Conservation (phyloP, 2,797 vertebrate species). For the Neosilurus mollespiculum region DNA sequence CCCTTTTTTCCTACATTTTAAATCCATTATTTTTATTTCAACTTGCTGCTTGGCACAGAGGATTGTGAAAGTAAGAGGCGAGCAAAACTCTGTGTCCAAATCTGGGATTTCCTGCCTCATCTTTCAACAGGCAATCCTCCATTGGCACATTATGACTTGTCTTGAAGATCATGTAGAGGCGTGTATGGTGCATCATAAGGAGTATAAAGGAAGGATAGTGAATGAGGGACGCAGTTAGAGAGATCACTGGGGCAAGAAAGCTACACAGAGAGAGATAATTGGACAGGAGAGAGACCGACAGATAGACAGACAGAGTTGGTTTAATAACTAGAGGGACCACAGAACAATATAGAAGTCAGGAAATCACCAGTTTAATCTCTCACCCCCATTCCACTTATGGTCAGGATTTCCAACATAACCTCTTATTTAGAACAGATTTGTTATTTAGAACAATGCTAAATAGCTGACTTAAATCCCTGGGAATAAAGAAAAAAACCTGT, state of each 20-base stretch:
- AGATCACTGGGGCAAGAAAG: background rate
- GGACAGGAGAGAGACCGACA: background rate
- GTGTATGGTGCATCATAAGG: slow-evolving; percentile 21
- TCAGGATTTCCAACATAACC: background rate
- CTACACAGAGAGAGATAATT: background rate
- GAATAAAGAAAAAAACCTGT: no score
- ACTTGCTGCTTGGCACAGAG: no score
- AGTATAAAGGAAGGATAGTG: slow-evolving; percentile 10
- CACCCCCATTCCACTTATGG: background rate
- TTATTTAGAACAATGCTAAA: no score
- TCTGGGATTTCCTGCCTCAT: slow-evolving; percentile 23
- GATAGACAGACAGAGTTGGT: background rate
- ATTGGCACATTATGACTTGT: slow-evolving; percentile 11
- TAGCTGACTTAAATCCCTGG: background rate
- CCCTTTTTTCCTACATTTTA: no score
- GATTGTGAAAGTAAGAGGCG: no score
- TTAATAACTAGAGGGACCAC: background rate
- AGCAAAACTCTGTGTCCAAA: background rate
- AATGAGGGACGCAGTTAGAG: slow-evolving; percentile 6
- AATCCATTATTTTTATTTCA: no score
- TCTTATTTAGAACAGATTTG: no score
- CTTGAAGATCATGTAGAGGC: slow-evolving; percentile 17
- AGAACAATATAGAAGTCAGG: background rate
- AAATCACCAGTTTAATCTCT: slow-evolving; percentile 2
- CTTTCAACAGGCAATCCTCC: slow-evolving; percentile 23